Base-by-base conservation (phyloP, 2,888 invertebrate genomes). In the Eupithecia centaureata region DNA sequence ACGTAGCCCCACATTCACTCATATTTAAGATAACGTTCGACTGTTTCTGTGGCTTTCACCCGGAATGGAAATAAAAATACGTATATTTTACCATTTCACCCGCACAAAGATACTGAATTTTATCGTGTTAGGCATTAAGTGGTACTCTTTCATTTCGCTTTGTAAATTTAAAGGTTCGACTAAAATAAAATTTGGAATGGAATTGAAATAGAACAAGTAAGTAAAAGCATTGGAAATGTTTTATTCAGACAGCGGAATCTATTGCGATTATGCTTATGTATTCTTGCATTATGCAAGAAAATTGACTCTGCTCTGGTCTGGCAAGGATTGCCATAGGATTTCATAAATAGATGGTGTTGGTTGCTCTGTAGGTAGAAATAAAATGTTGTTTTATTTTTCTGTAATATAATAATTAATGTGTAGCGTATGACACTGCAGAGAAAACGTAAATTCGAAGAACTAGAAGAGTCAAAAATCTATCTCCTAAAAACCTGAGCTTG, bases 21-120 rank as follows among this genome's bases (percentile, higher is more conserved):
- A 88, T 90, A 90, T 89, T 89, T 89, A 85, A 90, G 88, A 90
- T 90, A 90, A 85, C 85, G 82, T 91, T 90, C 87, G 86, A 87
- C 86, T 90, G 86, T 87, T 88, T 81, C 84, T 84, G 78, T 77
- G 76, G 80, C 74, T 76, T 79, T 81, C 78, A 74, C 81, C 76
- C 79, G 79, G 81, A 86, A 85, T 87, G 82, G 79, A 86, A 88
- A 87, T 88, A 89, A 87, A 89, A 87, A 85, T 87, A 86, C 77
- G 85, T 86, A 87, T 86, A 83, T 87, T 84, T 88, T 85, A 85
- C 81, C 82, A 56, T 82, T 81, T 74, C 77, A 76, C 70, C 79
- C 79, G 76, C 78, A 76, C 79, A 79, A 76, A 80, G 80, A 83
- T 86, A 82, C 80, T 77, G 74, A 74, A 80, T 83, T 84, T 81